Base-by-base conservation (phyloP, 37 sponge, comb jelly and placozoan genomes). In the Haliclona indistincta region DNA sequence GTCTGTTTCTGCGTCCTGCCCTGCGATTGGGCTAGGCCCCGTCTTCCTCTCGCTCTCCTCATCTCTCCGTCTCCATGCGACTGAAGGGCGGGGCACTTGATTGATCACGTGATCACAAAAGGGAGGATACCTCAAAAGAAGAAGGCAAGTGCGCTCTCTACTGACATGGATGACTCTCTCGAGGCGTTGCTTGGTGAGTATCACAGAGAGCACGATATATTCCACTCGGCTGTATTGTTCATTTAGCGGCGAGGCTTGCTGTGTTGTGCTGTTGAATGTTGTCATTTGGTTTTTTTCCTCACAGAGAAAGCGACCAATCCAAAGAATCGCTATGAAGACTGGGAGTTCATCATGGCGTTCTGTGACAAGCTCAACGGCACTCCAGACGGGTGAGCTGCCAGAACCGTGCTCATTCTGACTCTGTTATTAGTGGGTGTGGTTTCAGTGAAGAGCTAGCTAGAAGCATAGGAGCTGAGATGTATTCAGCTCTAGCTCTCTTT, bases 241-340 rank as follows among this genome's bases (percentile, higher is more conserved):
- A n/a, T n/a, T 34, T 41, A 11, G 13, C 26, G 4, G 52, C 52
- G 15, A 49, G 11, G 52, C 17, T 19, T 49, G 52, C 52, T 49
- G 11, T 49, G 52, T 19, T 49, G 17, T 49, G 52, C 11, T 17
- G 17, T 49, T 49, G 11, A 17, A 49, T 17, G 19, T 63, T 22
- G 17, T 63, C 22, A 22, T 13, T 30, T 22, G 32, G 29, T 69
- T 22, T 68, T 15, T 33, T 53, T 19, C 42, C 7, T 64, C 29
- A 38, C 74, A 93, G 94, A 92, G 28, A 95, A 95, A 69, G 96
- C 96, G 36, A 95, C 94, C 29, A 92, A 91, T 82, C 90, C 93
- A 26, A 92, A 67, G 61, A 94, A 90, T 54, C 63, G 47, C 44
- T 88, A 79, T 80, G 89, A 90, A 63, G 96, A 95, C 74, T 91